A percentile compares a stretch with the other conserved stretches of the same genome.
phyloP scores from a whole-genome alignment of 2,797 vertebrate species.

The Acanthurus tractus region DNA sequence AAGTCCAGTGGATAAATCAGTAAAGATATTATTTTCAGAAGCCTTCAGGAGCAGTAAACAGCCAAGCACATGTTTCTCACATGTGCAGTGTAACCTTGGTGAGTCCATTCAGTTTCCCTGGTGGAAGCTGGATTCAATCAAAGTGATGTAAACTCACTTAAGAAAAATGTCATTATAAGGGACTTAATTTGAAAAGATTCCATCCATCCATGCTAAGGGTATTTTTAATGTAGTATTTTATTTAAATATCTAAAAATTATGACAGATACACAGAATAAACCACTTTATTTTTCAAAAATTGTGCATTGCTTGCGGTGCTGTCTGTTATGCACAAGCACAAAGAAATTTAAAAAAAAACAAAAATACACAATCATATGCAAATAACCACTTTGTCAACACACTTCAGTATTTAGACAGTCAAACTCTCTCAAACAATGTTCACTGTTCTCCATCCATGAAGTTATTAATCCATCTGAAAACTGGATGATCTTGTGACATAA shows the following conservation, averaged over 20 bases:
- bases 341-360: constrained; percentile 16
- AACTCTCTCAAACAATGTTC: constrained; percentile 22
- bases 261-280: constrained; percentile 51
- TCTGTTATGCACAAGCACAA: constrained; percentile 30
- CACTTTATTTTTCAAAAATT: constrained; percentile 34
- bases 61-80: background rate
- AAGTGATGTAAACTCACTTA: background rate
- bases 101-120: constrained; percentile 34
- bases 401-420: background rate
- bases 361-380: constrained; percentile 14
- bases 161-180: background rate
- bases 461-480: too few relatives aligned
- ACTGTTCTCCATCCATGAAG: constrained; percentile 1
- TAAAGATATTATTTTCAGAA: background rate
- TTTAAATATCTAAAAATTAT: constrained; percentile 64
- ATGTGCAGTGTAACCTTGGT: constrained; percentile 1
- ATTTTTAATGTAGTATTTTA: constrained; percentile 49
- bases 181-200: background rate
- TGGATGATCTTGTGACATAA: too few relatives aligned
- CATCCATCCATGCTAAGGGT: background rate
- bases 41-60: background rate
- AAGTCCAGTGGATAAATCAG: background rate
- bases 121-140: background rate
- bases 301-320: constrained; percentile 9
- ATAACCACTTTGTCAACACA: constrained; percentile 5